Evolutionary conservation across 2,113 vertebrate genomes (phyloP).

Genomic region (Echinops telfairi): DNA sequence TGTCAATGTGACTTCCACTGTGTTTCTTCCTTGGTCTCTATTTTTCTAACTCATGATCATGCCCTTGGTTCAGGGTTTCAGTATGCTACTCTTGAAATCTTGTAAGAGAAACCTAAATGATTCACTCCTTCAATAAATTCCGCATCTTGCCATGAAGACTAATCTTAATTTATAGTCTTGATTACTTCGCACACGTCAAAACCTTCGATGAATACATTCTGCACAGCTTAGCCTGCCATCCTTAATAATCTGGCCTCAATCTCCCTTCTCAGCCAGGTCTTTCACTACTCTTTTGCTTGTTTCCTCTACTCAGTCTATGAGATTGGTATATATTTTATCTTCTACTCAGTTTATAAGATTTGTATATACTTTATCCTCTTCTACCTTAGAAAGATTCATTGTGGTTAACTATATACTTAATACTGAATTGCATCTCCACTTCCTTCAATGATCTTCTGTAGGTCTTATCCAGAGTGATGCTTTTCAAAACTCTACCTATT

Average conservation of each 20-base stretch:
- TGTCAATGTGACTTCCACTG: too few relatives aligned
- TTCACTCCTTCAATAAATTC: too few relatives aligned
- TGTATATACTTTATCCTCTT: background rate
- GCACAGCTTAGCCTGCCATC: background rate
- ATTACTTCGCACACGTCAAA: background rate
- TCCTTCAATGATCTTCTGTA: too few relatives aligned
- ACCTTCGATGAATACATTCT: background rate
- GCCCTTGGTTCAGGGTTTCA: background rate
- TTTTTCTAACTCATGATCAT: accelerated
- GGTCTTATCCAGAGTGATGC: background rate
- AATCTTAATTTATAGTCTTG: background rate
- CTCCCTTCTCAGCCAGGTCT: accelerated
- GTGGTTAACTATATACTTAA: background rate
- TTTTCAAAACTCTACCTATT: background rate
- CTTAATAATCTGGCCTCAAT: background rate
- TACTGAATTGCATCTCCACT: accelerated
- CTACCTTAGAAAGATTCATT: background rate
- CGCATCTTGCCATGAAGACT: background rate
- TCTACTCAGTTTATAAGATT: accelerated
- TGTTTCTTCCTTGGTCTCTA: too few relatives aligned
- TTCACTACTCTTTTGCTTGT: too few relatives aligned
- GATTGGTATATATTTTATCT: accelerated
- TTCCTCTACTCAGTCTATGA: too few relatives aligned
- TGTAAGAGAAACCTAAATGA: accelerated
- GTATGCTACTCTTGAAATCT: background rate